Base-by-base conservation (phyloP, 2,888 invertebrate species). In the Chymomyza caudatula region DNA sequence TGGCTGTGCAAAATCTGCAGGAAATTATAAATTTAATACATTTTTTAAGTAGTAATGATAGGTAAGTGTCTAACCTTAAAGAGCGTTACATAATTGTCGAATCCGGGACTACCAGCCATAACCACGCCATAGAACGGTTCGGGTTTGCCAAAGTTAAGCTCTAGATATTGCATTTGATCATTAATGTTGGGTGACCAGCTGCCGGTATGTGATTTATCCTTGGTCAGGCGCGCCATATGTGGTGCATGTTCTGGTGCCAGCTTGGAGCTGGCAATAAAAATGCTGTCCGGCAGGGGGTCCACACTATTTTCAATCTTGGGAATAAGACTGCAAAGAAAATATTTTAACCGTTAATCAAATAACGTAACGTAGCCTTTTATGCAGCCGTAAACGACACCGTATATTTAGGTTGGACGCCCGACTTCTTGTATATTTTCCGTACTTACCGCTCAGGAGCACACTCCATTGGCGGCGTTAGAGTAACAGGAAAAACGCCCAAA, bases 11-110 rank as follows among this genome's bases (percentile, higher is more conserved):
- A 85, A 3, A 90, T 87, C 90, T 90, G 53, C 0, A 60, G 68
- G 37, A 44, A 47, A 52, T 17, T 51, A 3, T 22, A 13, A 51
- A 20, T 19, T 3, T 8, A 20, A 17, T 4, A 37, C 13, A 11
- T 13, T 8, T 44, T n/a, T n/a, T n/a, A n/a, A n/a, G n/a, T n/a
- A n/a, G n/a, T n/a, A n/a, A n/a, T n/a, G n/a, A n/a, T n/a, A n/a
- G n/a, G n/a, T n/a, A n/a, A n/a, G n/a, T n/a, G n/a, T 58, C 61
- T 63, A 63, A 90, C 91, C 82, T 93, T 92, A 84, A 95, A 97
- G 78, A 95, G 94, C 17, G 95, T 96, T 47, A 97, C 95, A 88
- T 93, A 96, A 83, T 95, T 93, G 73, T 94, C 92, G 66, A 92
- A 92, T 2, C 92, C 82, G 0, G 94, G 93, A 87, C 93, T 94